Evolutionary conservation across 2,797 vertebrate genomes (phyloP).

Genomic region (Cyprinodon diabolis): DNA sequence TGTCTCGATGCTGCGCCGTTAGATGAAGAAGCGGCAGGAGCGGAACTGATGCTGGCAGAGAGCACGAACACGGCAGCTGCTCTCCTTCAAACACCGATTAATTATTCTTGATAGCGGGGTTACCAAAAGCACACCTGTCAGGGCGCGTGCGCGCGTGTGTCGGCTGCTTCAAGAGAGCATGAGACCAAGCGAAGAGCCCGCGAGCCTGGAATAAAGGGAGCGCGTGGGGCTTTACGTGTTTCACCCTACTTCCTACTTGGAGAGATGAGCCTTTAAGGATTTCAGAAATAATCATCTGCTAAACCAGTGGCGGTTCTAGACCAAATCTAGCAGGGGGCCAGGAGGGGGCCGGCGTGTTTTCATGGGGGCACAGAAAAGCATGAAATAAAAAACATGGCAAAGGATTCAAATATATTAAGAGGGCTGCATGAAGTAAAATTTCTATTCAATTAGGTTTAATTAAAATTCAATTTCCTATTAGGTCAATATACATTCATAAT

Average conservation of each 20-base stretch:
- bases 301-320: too few relatives aligned
- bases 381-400: too few relatives aligned
- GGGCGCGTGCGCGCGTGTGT: conserved; percentile 1
- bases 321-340: too few relatives aligned
- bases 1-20: conserved; percentile 61
- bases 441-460: too few relatives aligned
- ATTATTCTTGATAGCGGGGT: background rate
- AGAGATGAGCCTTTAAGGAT: background rate
- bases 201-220: conserved; percentile 45
- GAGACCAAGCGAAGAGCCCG: conserved; percentile 54
- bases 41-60: conserved; percentile 40
- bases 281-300: conserved; percentile 1
- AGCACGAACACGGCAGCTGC: conserved; percentile 36
- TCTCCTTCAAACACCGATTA: conserved; percentile 23
- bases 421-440: too few relatives aligned
- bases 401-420: too few relatives aligned
- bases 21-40: conserved; percentile 32
- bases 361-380: too few relatives aligned
- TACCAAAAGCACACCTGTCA: conserved; percentile 11
- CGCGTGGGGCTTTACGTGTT: conserved; percentile 57
- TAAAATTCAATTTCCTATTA: too few relatives aligned
- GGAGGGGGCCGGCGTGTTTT: too few relatives aligned
- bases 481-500: too few relatives aligned
- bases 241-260: conserved; percentile 17
- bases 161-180: conserved; percentile 9